phyloP scores from a whole-genome alignment of 2,888 invertebrate species.

The Aphrophora alni region DNA sequence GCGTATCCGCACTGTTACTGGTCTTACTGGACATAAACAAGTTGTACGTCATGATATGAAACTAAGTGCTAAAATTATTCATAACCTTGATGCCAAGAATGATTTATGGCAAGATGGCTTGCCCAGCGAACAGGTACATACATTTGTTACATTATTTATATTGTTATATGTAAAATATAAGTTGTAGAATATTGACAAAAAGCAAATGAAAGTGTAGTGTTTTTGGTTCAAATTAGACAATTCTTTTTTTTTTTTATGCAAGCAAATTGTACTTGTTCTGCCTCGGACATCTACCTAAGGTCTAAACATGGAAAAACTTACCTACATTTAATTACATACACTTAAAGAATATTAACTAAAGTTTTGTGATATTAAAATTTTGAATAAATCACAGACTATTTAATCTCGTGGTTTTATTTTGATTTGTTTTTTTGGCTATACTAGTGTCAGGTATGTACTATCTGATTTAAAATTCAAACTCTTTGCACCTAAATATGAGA shows the following conservation, averaged over 20 bases:
- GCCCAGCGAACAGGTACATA: conserved; percentile 30
- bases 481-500: too few relatives aligned
- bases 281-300: too few relatives aligned
- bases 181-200: neutral
- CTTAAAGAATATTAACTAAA: too few relatives aligned
- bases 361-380: too few relatives aligned
- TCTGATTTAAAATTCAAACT: too few relatives aligned
- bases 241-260: neutral
- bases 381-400: too few relatives aligned
- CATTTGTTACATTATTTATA: too few relatives aligned
- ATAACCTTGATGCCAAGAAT: conserved; percentile 86
- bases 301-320: too few relatives aligned
- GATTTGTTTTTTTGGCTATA: too few relatives aligned
- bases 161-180: neutral
- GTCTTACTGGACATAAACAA: conserved; percentile 86
- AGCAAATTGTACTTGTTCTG: neutral
- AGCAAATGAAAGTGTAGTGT: neutral
- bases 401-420: too few relatives aligned
- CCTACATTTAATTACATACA: too few relatives aligned
- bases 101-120: conserved; percentile 49
- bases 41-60: conserved; percentile 92
- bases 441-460: too few relatives aligned
- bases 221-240: neutral
- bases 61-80: conserved; percentile 88
- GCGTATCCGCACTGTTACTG: conserved; percentile 89